A percentile compares a stretch with the other conserved stretches of the same genome.
phyloP scores from a whole-genome alignment of 1,140 invertebrate species.

The Drosophila sechellia region DNA sequence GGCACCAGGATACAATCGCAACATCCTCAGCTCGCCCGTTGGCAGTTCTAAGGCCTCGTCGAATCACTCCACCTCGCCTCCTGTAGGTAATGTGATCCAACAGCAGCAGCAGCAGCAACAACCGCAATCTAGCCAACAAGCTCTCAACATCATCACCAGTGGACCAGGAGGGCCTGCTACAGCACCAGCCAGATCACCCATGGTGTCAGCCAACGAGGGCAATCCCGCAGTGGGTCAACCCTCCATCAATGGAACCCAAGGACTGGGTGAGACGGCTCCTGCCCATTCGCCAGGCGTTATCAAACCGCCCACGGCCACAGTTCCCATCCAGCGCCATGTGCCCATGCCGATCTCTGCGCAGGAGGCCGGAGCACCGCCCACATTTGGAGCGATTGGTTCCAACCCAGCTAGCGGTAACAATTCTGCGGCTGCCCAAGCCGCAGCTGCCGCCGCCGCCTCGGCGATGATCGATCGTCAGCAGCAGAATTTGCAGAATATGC shows the following conservation, averaged over 20 bases:
- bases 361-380: slow-evolving; percentile 30
- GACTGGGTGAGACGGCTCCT: slow-evolving; percentile 39
- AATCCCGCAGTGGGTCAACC: slow-evolving; percentile 9
- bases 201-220: slow-evolving; percentile 45
- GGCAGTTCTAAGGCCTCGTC: slow-evolving; percentile 87
- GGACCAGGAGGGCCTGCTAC: slow-evolving; percentile 43
- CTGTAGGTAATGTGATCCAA: slow-evolving; percentile 70
- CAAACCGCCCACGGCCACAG: slow-evolving; percentile 65
- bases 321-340: slow-evolving; percentile 67
- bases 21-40: slow-evolving; percentile 89
- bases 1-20: slow-evolving; percentile 91
- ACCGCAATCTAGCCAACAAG: slow-evolving; percentile 45
- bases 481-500: slow-evolving; percentile 49
- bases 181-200: slow-evolving; percentile 58
- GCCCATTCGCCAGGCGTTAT: slow-evolving; percentile 84
- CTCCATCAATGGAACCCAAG: slow-evolving; percentile 55
- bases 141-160: slow-evolving; percentile 71
- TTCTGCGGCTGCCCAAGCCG: slow-evolving; percentile 28
- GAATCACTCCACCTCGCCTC: slow-evolving; percentile 86
- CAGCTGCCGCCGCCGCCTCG: slow-evolving; percentile 43
- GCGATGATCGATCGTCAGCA: slow-evolving; percentile 66
- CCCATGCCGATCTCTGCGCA: slow-evolving; percentile 48
- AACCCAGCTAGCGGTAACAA: slow-evolving; percentile 36
- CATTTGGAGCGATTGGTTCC: slow-evolving; percentile 66
- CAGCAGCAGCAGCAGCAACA: slow-evolving; percentile 43